A percentile compares a stretch with the other conserved stretches of the same genome.
These are phyloP conservation scores for Thamnophis sirtalis DNA, from an alignment of 2,113 vertebrate genomes.

Conservation along the genomic window DNA sequence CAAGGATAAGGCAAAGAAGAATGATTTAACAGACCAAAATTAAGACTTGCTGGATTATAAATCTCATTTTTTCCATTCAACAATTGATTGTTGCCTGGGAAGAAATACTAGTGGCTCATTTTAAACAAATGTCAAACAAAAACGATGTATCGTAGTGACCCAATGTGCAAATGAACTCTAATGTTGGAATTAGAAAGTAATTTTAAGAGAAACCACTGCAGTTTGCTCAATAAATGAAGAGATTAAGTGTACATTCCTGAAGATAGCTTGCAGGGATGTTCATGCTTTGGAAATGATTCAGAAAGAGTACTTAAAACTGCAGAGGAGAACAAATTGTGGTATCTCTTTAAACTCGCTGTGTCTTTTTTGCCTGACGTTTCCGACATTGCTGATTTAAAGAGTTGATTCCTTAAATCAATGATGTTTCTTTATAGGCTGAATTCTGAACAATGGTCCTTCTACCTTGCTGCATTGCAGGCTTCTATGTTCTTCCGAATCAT, in stretches of 20 bases:
- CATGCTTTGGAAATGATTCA: background rate
- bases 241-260: background rate
- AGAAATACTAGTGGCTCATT: background rate
- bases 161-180: background rate
- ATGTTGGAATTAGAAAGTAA: background rate
- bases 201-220: background rate
- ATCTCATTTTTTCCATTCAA: background rate
- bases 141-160: background rate
- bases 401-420: background rate
- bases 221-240: background rate
- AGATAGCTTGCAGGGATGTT: background rate
- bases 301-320: background rate
- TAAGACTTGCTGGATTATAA: background rate
- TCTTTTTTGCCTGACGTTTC: background rate
- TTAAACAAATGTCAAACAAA: background rate
- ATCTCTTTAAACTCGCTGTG: background rate
- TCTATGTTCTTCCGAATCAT: background rate
- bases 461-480: background rate
- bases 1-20: background rate
- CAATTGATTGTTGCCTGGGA: background rate
- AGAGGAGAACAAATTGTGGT: background rate
- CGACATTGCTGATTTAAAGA: background rate
- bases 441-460: background rate
- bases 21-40: slow-evolving; percentile 19
- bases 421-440: background rate